Conservation (phyloP, 2,888 invertebrate species). For the Himalopsyche anomala region DNA sequence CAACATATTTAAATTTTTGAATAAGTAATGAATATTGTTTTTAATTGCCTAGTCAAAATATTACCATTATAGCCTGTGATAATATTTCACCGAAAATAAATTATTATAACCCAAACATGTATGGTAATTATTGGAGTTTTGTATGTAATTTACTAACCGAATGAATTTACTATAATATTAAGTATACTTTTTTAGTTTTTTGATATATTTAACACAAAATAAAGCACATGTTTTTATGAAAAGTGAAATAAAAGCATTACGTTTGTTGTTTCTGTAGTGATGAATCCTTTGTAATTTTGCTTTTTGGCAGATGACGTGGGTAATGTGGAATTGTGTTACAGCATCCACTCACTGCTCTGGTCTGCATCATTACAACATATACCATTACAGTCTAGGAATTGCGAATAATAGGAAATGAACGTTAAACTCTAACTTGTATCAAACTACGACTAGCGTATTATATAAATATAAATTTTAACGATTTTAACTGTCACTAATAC, state of each 20-base stretch:
- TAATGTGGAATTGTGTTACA: slow-evolving; percentile 51
- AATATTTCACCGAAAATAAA: too few species aligned
- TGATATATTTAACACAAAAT: not conserved
- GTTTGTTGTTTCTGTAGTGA: slow-evolving; percentile 24
- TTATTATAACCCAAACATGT: too few species aligned
- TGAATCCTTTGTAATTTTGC: slow-evolving; percentile 22
- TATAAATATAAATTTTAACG: too few species aligned
- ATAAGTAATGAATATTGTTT: too few species aligned
- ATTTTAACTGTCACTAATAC: too few species aligned
- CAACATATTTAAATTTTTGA: too few species aligned
- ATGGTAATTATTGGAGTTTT: too few species aligned
- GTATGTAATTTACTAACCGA: too few species aligned
- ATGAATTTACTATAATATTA: too few species aligned
- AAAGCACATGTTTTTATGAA: slow-evolving; percentile 1
- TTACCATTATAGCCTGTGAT: too few species aligned
- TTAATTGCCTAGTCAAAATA: too few species aligned
- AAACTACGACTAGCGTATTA: not conserved
- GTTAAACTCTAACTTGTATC: not conserved
- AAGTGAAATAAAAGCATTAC: not conserved
- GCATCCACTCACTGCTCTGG: not conserved
- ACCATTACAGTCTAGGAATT: not conserved
- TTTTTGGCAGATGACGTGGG: slow-evolving; percentile 48
- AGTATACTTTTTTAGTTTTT: too few species aligned
- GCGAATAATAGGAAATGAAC: not conserved
- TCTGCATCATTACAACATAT: not conserved